phyloP scores from a whole-genome alignment of 2,797 vertebrate species.

The Syngnathus rostellatus region DNA sequence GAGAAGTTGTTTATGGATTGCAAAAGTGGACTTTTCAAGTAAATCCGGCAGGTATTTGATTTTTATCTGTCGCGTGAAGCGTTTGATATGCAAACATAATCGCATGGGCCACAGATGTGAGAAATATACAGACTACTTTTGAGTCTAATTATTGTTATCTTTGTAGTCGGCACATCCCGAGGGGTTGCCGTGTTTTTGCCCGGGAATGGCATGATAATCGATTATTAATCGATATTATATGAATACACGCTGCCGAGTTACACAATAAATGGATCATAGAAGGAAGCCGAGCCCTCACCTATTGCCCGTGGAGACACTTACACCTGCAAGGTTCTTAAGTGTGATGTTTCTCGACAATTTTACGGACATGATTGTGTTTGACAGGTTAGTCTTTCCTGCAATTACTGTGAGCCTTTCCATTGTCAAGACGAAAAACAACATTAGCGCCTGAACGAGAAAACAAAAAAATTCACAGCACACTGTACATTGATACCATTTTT shows the following conservation, averaged over 20 bases:
- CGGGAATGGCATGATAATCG: background rate
- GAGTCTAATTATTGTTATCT: background rate
- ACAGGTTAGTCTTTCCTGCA: constrained; percentile 5
- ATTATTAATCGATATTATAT: background rate
- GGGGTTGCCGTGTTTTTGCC: background rate
- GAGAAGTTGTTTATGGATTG: background rate
- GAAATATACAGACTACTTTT: background rate
- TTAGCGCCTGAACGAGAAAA: background rate
- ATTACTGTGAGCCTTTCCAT: background rate
- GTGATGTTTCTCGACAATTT: background rate
- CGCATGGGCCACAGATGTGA: background rate
- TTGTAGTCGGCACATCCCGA: background rate
- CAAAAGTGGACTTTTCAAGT: constrained; percentile 8
- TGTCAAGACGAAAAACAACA: constrained; percentile 1
- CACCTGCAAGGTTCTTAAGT: background rate
- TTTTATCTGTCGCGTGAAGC: background rate
- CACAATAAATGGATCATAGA: background rate
- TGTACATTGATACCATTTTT: background rate
- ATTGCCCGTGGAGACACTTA: background rate
- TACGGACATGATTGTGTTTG: constrained; percentile 9
- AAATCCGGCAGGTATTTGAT: constrained; percentile 2
- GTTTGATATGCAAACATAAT: constrained; percentile 3
- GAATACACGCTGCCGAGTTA: too few species aligned
- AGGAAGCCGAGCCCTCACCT: background rate
- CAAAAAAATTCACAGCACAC: background rate